Conservation (phyloP, 2,113 vertebrate species). For the Odocoileus virginianus region DNA sequence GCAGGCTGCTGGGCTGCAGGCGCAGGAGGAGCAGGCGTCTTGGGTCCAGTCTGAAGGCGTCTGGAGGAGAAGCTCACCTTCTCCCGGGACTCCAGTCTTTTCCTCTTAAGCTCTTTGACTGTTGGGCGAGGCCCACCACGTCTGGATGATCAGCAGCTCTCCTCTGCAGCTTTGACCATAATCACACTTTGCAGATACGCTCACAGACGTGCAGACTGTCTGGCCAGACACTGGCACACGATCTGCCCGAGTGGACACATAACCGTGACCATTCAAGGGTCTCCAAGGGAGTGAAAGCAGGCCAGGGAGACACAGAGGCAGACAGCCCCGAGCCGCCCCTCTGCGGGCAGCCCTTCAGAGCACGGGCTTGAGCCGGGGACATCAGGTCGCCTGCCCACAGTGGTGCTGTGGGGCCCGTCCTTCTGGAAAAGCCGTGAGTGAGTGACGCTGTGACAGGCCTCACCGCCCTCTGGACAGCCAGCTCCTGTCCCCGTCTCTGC, state of each 20-base stretch:
- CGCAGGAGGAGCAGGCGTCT: background rate
- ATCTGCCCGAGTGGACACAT: rapidly evolving
- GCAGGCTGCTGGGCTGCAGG: background rate
- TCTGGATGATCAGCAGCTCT: rapidly evolving
- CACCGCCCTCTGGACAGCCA: background rate
- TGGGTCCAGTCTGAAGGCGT: background rate
- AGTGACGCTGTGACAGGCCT: too few relatives aligned
- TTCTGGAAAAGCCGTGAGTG: background rate
- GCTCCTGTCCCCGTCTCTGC: background rate
- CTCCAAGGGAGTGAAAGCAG: background rate
- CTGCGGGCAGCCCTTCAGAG: background rate
- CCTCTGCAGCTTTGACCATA: background rate
- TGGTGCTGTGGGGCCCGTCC: background rate
- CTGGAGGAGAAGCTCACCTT: background rate
- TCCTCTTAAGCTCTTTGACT: background rate
- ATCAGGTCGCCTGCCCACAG: background rate
- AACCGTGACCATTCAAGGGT: background rate
- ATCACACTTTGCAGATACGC: background rate
- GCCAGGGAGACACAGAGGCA: too few relatives aligned
- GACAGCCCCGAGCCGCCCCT: background rate
- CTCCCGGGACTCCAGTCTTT: rapidly evolving
- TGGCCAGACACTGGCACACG: rapidly evolving
- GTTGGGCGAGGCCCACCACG: background rate
- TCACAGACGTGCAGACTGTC: background rate
- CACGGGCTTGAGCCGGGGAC: background rate